Evolutionary conservation across 2,888 invertebrate genomes (phyloP), one percentile per base, ranked within the genome.

Genomic region (Ennomos quercinarius): DNA sequence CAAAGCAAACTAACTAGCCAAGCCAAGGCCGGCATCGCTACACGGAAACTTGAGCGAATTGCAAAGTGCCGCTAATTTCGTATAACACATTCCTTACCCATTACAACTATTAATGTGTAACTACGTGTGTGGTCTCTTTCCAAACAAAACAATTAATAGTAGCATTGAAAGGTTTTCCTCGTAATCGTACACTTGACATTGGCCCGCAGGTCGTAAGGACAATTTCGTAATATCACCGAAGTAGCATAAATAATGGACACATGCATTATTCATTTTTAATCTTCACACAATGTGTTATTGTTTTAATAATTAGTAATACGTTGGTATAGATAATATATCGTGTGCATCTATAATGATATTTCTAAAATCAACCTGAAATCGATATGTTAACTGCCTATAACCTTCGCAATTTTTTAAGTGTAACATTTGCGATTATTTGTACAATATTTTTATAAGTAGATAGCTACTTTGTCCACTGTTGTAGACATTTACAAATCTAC

Each of bases 111-210:
- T 42, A 38, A 42, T 35, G 17, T 34, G 41, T 27, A 42, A 44
- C 48, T 59, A 39, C 47, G 48, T 44, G 60, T 45, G 13, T 53
- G 65, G 61, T 55, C 54, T 59, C 59, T 74, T 74, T 70, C 68
- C 54, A 47, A 67, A 72, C 59, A 60, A 58, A 61, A 55, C 68
- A 58, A 64, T 64, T 56, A 37, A 46, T 57, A 57, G 52, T 59
- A 56, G 44, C 57, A 64, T 63, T 68, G 50, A 47, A 39, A 48
- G 12, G 45, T 80, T 83, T 80, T 85, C 84, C 83, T 87, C 80
- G 83, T 87, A 84, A 83, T 87, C 80, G 83, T 87, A 84, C 81
- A 81, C 86, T 87, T 87, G 88, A 87, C 87, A 88, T 86, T 89
- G 57, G 52, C 61, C 67, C 54, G 62, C 57, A 61, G 62, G 64